Percentiles rank a stretch among this genome's conserved stretches.
phyloP scores from a whole-genome alignment of 2,797 vertebrate species.

The Enteromius afrohamiltoni region DNA sequence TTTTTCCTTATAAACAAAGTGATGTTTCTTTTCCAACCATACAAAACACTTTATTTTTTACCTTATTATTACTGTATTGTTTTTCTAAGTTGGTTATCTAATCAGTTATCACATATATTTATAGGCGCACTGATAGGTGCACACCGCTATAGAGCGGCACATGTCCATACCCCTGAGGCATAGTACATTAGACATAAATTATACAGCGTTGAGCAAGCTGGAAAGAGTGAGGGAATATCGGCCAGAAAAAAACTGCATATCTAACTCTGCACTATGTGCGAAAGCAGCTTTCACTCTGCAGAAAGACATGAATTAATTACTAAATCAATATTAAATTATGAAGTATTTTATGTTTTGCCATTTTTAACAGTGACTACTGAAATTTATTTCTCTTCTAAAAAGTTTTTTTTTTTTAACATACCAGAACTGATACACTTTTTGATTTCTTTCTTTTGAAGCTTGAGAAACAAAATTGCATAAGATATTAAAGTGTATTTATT shows the following conservation, averaged over 20 bases:
- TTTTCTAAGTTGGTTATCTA: conserved; percentile 32
- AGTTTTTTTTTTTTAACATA: not conserved
- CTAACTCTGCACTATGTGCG: not conserved
- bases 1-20: conserved; percentile 15
- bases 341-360: not conserved
- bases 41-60: conserved; percentile 9
- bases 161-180: conserved; percentile 36
- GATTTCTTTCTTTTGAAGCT: not conserved
- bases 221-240: not conserved
- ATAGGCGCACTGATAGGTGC: conserved; percentile 30
- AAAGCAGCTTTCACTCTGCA: not conserved
- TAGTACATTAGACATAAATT: conserved; percentile 52
- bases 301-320: not conserved
- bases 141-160: conserved; percentile 20
- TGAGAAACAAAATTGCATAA: not conserved
- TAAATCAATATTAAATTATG: too few species aligned
- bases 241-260: conserved; percentile 4
- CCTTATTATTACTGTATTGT: conserved; percentile 14
- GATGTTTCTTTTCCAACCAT: not conserved
- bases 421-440: not conserved
- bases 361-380: not conserved
- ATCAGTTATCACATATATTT: conserved; percentile 46
- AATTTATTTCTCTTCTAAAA: not conserved
- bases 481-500: not conserved
- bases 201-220: conserved; percentile 41